Evolutionary conservation across 2,888 invertebrate species (phyloP).

Genomic region (Tanypteryx hageni): DNA sequence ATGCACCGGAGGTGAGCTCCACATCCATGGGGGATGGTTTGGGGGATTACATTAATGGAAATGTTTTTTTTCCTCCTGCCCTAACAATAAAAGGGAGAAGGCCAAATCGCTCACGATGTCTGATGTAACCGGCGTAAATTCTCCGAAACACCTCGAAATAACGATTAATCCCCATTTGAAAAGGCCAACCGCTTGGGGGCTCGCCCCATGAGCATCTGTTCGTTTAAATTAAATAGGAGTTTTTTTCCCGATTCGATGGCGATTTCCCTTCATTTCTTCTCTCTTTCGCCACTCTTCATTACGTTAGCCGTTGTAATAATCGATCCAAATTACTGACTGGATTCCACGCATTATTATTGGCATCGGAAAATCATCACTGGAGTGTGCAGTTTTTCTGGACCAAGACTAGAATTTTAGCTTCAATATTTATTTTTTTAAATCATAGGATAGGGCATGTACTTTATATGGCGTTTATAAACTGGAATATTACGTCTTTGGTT

Average conservation of each 20-base stretch:
- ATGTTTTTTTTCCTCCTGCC: slow-evolving; percentile 14
- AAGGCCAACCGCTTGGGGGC: background rate
- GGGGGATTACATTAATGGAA: background rate
- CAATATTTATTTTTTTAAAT: too few species aligned
- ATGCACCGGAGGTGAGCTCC: background rate
- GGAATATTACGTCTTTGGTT: too few species aligned
- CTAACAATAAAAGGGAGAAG: background rate
- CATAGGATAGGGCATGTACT: too few species aligned
- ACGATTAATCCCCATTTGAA: slow-evolving; percentile 10
- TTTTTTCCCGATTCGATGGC: background rate
- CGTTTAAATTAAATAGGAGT: slow-evolving; percentile 12
- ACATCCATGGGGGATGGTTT: background rate
- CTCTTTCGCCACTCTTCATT: background rate
- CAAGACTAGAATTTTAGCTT: too few species aligned
- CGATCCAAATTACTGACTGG: too few species aligned
- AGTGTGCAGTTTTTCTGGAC: too few species aligned
- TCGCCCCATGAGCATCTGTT: background rate
- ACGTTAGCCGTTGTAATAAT: background rate
- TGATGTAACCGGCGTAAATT: slow-evolving; percentile 18
- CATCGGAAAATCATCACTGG: too few species aligned
- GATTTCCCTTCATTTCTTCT: background rate
- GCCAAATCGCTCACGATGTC: slow-evolving; percentile 18
- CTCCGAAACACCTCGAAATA: background rate
- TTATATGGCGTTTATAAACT: too few species aligned
- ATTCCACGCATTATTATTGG: too few species aligned